A percentile compares a stretch with the other conserved stretches of the same genome.
Evolutionary conservation across 2,888 invertebrate genomes (phyloP).

Genomic region (Hanleya hanleyi): DNA sequence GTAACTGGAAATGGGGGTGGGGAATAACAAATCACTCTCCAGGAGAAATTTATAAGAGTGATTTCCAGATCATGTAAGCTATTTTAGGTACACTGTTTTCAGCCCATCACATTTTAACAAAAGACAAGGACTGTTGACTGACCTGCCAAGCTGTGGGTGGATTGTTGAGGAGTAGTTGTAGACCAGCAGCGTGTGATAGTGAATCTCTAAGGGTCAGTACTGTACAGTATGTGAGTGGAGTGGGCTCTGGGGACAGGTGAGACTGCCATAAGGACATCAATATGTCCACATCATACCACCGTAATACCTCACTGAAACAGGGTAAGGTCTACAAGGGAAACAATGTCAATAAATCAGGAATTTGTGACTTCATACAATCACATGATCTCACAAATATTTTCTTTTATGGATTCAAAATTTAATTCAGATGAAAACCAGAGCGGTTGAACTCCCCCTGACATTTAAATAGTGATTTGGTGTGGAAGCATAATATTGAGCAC

Average conservation of each 20-base stretch:
- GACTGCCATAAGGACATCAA: slow-evolving; percentile 55
- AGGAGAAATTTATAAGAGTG: too few relatives aligned
- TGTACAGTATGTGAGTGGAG: slow-evolving; percentile 56
- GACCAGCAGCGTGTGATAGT: slow-evolving; percentile 54
- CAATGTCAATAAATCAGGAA: neutral
- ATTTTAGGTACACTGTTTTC: too few relatives aligned
- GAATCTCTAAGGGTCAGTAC: slow-evolving; percentile 57
- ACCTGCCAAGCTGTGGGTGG: slow-evolving; percentile 56
- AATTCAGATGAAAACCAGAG: too few relatives aligned
- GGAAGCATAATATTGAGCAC: too few relatives aligned
- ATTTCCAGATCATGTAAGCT: too few relatives aligned
- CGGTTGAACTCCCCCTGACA: too few relatives aligned
- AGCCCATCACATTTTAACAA: too few relatives aligned
- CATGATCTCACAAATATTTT: too few relatives aligned
- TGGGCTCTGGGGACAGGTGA: slow-evolving; percentile 47
- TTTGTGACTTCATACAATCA: neutral
- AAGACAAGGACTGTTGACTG: slow-evolving; percentile 12
- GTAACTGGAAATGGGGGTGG: too few relatives aligned
- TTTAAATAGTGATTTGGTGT: too few relatives aligned
- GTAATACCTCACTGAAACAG: slow-evolving; percentile 65
- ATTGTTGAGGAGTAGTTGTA: slow-evolving; percentile 52
- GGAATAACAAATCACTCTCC: too few relatives aligned
- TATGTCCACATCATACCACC: slow-evolving; percentile 67
- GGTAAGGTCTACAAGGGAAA: slow-evolving; percentile 56
- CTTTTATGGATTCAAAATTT: too few relatives aligned